Evolutionary conservation across 2,888 invertebrate genomes (phyloP), one percentile per base, ranked within the genome.

Genomic region (Dryobota labecula): DNA sequence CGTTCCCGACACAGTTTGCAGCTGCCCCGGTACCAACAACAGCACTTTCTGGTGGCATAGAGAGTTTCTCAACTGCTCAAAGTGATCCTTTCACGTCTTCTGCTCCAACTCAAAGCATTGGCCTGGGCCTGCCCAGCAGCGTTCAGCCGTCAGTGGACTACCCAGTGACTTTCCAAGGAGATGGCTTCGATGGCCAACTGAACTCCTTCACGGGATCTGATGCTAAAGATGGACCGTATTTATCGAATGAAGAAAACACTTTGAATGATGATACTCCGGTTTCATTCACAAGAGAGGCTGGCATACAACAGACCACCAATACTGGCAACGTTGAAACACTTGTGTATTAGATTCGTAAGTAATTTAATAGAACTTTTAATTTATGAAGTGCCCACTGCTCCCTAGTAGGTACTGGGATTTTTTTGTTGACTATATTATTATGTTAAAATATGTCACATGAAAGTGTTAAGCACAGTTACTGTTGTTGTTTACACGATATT

Each of bases 311-410:
- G 20, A 82, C 88, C n/a, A 84, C 92, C 0, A 93, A 93, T 4
- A 94, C 94, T 2, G 95, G 93, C 8, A 94, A 92, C 4, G 82
- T 93, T 20, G 92, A 95, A 86, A 92, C 92, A 9, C 66, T 95
- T 70, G 90, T 90, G 9, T 95, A 95, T 84, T 94, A 92, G 49
- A 45, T 43, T 58, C 24, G 51, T 61, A 63, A 60, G 41, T 69
- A 27, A 57, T 53, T 54, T 60, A 33, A 47, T n/a, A 38, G 3
- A 58, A 38, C 13, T 49, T 41, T 38, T 62, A 61, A 64, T 51
- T 66, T 53, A 41, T 62, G 15, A 41, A 9, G 11, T 43, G 2
- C 0, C n/a, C 4, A 38, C n/a, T 30, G 9, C 11, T 47, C 27
- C 57, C n/a, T 57, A 47, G 15, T 45, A 45, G 9, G 53, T 54